Conservation (phyloP, 2,797 vertebrate genomes). For the Phrynocephalus forsythii region DNA sequence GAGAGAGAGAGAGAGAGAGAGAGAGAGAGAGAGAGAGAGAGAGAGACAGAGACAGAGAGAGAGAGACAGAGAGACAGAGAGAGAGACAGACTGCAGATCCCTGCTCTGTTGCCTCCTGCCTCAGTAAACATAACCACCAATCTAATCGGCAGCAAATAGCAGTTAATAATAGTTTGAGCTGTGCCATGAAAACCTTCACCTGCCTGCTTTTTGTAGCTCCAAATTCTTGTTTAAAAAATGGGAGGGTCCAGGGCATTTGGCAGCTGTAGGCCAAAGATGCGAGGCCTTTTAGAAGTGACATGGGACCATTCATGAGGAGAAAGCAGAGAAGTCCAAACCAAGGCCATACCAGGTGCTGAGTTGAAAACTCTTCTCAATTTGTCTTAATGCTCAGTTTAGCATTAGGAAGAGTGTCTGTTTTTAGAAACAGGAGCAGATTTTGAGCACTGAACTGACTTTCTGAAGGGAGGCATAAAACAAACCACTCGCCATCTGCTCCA, state of each 20-base stretch:
- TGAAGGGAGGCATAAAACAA: conserved; percentile 71
- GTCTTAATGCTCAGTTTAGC: conserved; percentile 50
- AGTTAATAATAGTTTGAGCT: background rate
- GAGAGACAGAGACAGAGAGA: too few relatives aligned
- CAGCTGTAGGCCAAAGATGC: background rate
- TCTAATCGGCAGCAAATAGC: conserved; percentile 7
- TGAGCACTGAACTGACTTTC: conserved; percentile 70
- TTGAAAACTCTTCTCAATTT: conserved; percentile 12
- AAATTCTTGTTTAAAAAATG: background rate
- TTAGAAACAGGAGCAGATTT: conserved; percentile 73
- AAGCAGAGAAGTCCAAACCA: background rate
- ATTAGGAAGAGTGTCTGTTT: conserved; percentile 65
- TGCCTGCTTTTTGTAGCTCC: background rate
- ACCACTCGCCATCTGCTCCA: conserved; percentile 76
- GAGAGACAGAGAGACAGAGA: background rate
- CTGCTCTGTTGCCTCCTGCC: background rate
- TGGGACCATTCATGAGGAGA: conserved; percentile 18
- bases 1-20: background rate
- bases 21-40: background rate
- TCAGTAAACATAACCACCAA: background rate
- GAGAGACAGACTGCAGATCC: background rate
- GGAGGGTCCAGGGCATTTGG: background rate
- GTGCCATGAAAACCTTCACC: background rate
- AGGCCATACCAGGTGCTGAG: conserved; percentile 14
- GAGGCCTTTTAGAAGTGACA: background rate